Evolutionary conservation across 2,797 vertebrate species (phyloP), one percentile per base, ranked within the genome.

Genomic region (Chromobotia macracanthus): DNA sequence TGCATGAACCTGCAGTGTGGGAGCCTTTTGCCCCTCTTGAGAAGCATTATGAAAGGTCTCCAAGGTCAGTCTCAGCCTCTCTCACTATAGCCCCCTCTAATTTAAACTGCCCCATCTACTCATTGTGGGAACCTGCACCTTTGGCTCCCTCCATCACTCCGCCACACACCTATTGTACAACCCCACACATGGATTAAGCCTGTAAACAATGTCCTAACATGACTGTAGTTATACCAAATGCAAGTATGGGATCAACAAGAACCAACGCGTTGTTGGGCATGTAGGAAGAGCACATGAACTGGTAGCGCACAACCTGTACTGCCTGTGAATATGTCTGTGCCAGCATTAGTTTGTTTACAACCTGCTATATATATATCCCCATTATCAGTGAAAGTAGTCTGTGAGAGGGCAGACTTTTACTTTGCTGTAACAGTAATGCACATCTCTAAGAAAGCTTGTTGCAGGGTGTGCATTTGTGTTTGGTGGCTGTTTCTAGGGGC

Each of bases 51-150:
- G 82, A 85, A 80, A 84, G 84, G 86, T 85, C 84, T 80, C 65
- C 31, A 53, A 84, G 85, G 84, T 87, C 86, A 87, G 63, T 67
- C 65, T 74, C 51, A 84, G 77, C 72, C 91, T 91, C 89, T 88
- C 80, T 82, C 78, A 84, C 87, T 89, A 83, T 72, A 84, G 73
- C 75, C 80, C 86, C 83, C 81, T 85, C 87, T 85, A 83, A 87
- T 41, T 75, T 63, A 70, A 80, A 66, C 83, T 83, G 72, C 66
- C 64, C 65, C 71, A 70, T 83, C 76, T 81, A 70, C 87, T 83
- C 85, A 83, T 87, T 89, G 90, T 94, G 93, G 92, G 92, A 93
- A 92, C 84, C 88, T 90, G 87, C 91, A 94, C 92, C 92, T 94
- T 91, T 91, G 89, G 86, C 87, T 89, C 82, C 88, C 88, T 88